Conservation (phyloP, 1,140 invertebrate genomes). For the Homalodisca vitripennis region DNA sequence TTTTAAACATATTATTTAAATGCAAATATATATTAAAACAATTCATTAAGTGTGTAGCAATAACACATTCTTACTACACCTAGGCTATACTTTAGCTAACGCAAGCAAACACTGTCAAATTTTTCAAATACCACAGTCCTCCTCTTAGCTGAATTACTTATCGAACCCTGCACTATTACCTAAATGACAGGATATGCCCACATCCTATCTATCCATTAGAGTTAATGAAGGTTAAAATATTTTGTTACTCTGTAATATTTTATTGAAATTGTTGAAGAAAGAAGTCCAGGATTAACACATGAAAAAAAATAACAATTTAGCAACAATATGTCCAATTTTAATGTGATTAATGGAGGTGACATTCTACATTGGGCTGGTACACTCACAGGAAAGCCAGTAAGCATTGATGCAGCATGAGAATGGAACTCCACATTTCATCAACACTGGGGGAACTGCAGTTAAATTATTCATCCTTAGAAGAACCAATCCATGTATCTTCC, state of each 20-base stretch:
- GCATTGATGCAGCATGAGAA: conserved; percentile 92
- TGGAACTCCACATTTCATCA: conserved; percentile 88
- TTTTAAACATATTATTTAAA: too few species aligned
- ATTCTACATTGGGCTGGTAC: background rate
- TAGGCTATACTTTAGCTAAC: too few species aligned
- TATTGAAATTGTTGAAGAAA: background rate
- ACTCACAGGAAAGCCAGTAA: conserved; percentile 76
- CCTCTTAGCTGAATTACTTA: too few species aligned
- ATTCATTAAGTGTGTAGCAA: too few species aligned
- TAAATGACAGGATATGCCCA: too few species aligned
- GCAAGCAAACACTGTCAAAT: too few species aligned
- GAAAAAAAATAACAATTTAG: background rate
- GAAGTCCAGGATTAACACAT: background rate
- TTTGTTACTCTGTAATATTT: background rate
- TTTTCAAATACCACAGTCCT: too few species aligned
- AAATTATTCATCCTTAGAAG: conserved; percentile 93
- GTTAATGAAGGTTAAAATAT: conserved; percentile 20
- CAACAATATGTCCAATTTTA: background rate
- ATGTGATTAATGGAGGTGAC: background rate
- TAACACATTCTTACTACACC: too few species aligned
- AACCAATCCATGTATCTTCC: conserved; percentile 92
- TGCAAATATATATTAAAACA: too few species aligned
- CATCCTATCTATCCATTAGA: too few species aligned
- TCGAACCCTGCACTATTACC: too few species aligned
- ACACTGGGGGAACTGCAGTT: conserved; percentile 86